Evolutionary conservation across 1,140 invertebrate species (phyloP).

Genomic region (Drosophila aff.): DNA sequence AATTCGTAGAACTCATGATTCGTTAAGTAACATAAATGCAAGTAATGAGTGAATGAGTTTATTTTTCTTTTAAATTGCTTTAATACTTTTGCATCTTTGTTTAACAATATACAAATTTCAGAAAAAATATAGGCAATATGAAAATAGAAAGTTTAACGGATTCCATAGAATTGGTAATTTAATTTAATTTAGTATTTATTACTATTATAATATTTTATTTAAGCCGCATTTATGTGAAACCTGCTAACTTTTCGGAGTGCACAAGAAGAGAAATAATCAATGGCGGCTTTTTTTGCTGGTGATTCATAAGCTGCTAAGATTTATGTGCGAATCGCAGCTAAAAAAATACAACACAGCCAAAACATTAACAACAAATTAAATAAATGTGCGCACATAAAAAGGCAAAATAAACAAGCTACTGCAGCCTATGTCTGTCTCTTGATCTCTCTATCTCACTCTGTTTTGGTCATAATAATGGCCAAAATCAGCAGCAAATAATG

Average conservation of each 20-base stretch:
- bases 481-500: conserved; percentile 38
- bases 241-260: conserved; percentile 5
- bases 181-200: no score
- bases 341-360: conserved; percentile 35
- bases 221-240: not conserved
- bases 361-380: conserved; percentile 64
- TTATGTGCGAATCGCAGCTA: conserved; percentile 54
- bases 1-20: no score
- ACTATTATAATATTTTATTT: no score
- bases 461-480: conserved; percentile 34
- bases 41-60: no score
- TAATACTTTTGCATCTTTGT: no score
- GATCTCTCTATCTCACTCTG: not conserved
- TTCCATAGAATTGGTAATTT: no score
- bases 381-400: conserved; percentile 58
- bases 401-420: conserved; percentile 44
- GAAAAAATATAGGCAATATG: not conserved
- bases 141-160: not conserved
- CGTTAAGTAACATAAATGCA: no score
- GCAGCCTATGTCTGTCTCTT: conserved; percentile 4
- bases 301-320: conserved; percentile 57
- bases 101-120: no score
- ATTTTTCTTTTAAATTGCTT: no score
- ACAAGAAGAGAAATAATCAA: conserved; percentile 1
- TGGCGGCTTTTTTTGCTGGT: conserved; percentile 9